A percentile compares a stretch with the other conserved stretches of the same genome.
phyloP scores from a whole-genome alignment of 2,888 invertebrate species.

The Eudemis profundana region DNA sequence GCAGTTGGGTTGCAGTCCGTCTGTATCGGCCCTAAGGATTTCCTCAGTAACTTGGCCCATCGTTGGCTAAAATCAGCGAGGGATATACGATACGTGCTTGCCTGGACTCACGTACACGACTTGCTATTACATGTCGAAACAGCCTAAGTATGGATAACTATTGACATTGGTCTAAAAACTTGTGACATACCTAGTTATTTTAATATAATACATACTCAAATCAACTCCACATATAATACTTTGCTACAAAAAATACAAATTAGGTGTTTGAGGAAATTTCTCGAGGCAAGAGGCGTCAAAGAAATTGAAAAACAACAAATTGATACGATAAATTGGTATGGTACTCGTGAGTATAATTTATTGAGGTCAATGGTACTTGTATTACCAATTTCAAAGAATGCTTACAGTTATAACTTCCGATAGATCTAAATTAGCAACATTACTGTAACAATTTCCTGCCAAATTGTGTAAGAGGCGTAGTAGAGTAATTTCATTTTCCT shows the following conservation, averaged over 20 bases:
- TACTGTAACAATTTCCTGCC: neutral
- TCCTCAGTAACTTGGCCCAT: conserved; percentile 26
- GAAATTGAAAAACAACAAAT: too few relatives aligned
- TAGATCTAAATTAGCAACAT: neutral
- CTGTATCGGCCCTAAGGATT: too few relatives aligned
- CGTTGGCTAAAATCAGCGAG: conserved; percentile 8
- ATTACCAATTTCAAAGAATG: neutral
- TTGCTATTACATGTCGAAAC: conserved; percentile 28
- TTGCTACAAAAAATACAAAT: too few relatives aligned
- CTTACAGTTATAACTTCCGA: neutral
- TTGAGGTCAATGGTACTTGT: too few relatives aligned
- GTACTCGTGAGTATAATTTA: too few relatives aligned
- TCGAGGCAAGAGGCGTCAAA: too few relatives aligned
- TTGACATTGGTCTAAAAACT: neutral
- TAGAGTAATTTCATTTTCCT: neutral
- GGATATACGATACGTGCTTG: too few relatives aligned
- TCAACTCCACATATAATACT: too few relatives aligned
- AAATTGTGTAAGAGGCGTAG: neutral
- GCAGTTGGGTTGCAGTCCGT: too few relatives aligned
- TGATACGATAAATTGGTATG: neutral
- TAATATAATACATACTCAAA: too few relatives aligned
- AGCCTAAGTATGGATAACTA: conserved; percentile 1
- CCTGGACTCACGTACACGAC: conserved; percentile 43
- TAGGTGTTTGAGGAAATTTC: too few relatives aligned
- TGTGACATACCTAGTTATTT: neutral